These are phyloP conservation scores for Latrodectus geometricus DNA, from an alignment of 1,140 invertebrate species.

Conservation along the genomic window DNA sequence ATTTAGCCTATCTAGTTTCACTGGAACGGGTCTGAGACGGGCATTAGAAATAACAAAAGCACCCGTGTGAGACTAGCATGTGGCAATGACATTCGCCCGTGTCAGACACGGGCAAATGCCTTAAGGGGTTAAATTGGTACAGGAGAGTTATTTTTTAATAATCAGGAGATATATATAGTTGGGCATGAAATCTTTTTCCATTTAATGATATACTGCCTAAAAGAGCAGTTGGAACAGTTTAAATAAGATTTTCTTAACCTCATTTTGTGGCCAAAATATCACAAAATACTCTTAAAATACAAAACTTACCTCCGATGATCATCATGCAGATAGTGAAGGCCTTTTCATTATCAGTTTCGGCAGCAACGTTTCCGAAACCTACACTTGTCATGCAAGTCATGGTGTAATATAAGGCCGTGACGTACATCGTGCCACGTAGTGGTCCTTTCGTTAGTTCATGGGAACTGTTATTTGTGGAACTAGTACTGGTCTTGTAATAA, in stretches of 20 bases:
- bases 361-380: slow-evolving; percentile 99
- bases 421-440: slow-evolving; percentile 76
- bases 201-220: too few relatives aligned
- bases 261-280: background rate
- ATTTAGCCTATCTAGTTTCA: too few relatives aligned
- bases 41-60: too few relatives aligned
- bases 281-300: background rate
- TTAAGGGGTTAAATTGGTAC: too few relatives aligned
- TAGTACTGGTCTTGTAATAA: slow-evolving; percentile 43
- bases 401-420: slow-evolving; percentile 84
- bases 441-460: slow-evolving; percentile 90
- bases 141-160: too few relatives aligned
- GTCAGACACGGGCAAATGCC: too few relatives aligned
- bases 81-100: too few relatives aligned
- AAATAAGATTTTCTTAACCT: background rate
- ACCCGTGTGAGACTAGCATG: too few relatives aligned
- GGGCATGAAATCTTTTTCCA: too few relatives aligned
- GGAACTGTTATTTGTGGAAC: slow-evolving; percentile 71
- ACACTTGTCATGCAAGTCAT: slow-evolving; percentile 99
- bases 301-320: slow-evolving; percentile 96
- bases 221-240: background rate
- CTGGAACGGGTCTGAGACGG: too few relatives aligned
- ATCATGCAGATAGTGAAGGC: slow-evolving; percentile 99
- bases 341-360: slow-evolving; percentile 99
- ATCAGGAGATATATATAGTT: too few relatives aligned